Conservation (phyloP, 2,113 vertebrate genomes). For the Megaptera novaeangliae region DNA sequence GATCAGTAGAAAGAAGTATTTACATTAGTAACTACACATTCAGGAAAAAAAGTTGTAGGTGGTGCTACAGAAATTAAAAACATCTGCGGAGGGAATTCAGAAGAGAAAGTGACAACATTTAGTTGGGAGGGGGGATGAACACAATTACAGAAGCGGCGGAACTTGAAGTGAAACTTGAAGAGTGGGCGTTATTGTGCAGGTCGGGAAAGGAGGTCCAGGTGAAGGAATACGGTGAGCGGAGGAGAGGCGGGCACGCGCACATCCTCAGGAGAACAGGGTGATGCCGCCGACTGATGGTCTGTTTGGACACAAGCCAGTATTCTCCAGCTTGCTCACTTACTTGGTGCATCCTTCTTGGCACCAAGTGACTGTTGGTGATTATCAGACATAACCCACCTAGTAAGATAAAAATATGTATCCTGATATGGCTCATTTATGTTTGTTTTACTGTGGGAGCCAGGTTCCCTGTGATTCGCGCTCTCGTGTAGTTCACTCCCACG, state of each 20-base stretch:
- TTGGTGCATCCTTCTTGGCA: neutral
- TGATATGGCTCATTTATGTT: neutral
- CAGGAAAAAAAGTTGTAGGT: neutral
- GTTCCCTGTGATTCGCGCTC: neutral
- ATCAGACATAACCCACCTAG: neutral
- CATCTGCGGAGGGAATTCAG: neutral
- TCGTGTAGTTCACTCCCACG: neutral
- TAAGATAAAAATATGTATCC: neutral
- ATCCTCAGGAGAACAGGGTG: neutral
- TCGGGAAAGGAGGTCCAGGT: neutral
- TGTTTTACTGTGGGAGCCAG: neutral
- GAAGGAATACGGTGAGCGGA: rapidly evolving
- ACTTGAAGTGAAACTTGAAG: neutral
- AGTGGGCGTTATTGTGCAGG: neutral
- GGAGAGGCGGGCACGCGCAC: rapidly evolving
- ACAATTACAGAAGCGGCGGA: neutral
- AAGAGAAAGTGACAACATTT: neutral
- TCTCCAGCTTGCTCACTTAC: neutral
- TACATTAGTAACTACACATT: neutral
- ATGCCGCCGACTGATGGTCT: too few species aligned
- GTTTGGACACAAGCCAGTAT: neutral
- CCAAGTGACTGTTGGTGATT: neutral
- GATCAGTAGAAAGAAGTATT: neutral
- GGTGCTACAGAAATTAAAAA: neutral
- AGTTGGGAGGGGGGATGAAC: neutral